Conservation (phyloP, 2,797 vertebrate genomes). For the Tarsius wallacei region DNA sequence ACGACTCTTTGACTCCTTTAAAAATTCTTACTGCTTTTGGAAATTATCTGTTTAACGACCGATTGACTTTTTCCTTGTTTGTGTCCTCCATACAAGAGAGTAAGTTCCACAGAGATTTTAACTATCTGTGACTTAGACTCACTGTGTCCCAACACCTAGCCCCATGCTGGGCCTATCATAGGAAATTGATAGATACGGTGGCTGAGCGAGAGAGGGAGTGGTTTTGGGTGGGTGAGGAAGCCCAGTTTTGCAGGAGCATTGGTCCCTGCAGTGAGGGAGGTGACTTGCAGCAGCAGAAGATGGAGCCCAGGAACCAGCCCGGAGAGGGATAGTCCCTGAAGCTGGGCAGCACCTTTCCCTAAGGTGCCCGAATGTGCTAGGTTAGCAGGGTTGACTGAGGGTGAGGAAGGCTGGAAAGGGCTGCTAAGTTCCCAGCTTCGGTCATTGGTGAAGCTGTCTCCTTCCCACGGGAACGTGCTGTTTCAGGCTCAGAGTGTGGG, state of each 20-base stretch:
- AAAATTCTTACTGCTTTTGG: neutral
- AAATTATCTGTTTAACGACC: neutral
- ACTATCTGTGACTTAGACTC: neutral
- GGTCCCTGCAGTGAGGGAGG: neutral
- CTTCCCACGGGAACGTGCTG: neutral
- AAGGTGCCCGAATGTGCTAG: rapidly evolving
- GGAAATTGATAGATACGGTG: neutral
- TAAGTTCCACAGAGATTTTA: neutral
- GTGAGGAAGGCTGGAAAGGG: neutral
- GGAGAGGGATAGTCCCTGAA: neutral
- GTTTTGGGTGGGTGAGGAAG: neutral
- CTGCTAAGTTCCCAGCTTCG: neutral
- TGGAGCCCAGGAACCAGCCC: neutral
- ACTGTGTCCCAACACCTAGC: neutral
- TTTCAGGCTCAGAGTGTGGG: neutral
- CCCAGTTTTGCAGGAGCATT: neutral
- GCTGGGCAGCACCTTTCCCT: neutral
- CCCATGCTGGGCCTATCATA: neutral
- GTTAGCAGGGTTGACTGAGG: neutral
- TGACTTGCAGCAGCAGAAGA: neutral
- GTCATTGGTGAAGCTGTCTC: neutral
- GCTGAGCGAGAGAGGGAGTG: neutral
- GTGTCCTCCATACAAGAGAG: neutral
- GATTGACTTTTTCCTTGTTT: neutral
- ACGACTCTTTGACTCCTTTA: neutral